Conservation (phyloP, 2,888 invertebrate species). For the Erannis defoliaria region DNA sequence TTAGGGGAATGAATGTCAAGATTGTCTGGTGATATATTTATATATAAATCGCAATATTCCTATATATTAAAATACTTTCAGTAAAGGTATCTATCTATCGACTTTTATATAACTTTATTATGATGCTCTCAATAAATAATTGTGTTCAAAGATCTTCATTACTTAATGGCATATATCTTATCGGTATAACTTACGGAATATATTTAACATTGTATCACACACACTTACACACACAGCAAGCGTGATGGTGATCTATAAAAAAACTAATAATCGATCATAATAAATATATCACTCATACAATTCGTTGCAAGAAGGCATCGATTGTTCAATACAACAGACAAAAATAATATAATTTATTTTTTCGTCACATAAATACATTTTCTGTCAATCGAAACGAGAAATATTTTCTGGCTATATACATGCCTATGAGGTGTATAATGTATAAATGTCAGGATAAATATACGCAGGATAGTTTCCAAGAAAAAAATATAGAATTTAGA, state of each 20-base stretch:
- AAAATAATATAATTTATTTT: slow-evolving; percentile 4
- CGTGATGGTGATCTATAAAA: not conserved
- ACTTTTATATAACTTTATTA: too few species aligned
- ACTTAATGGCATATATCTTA: too few species aligned
- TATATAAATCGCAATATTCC: slow-evolving; percentile 11
- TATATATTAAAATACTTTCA: not conserved
- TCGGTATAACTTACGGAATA: too few species aligned
- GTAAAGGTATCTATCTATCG: too few species aligned
- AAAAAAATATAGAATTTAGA: slow-evolving; percentile 70
- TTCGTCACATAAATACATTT: slow-evolving; percentile 10
- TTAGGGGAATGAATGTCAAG: slow-evolving; percentile 48
- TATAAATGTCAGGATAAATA: slow-evolving; percentile 17
- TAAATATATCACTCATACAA: slow-evolving; percentile 52
- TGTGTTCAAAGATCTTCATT: too few species aligned
- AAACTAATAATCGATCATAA: slow-evolving; percentile 16
- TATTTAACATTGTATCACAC: too few species aligned
- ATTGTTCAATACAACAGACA: slow-evolving; percentile 24
- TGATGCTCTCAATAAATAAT: too few species aligned
- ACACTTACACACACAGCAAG: too few species aligned
- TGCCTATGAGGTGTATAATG: not conserved
- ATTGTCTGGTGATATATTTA: slow-evolving; percentile 44
- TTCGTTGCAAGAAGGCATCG: slow-evolving; percentile 32
- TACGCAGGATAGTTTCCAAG: slow-evolving; percentile 36
- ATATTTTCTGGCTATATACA: slow-evolving; percentile 10
- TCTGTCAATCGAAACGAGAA: slow-evolving; percentile 26